Conservation (phyloP, 1,140 invertebrate species). For the Aphidius gifuensis region DNA sequence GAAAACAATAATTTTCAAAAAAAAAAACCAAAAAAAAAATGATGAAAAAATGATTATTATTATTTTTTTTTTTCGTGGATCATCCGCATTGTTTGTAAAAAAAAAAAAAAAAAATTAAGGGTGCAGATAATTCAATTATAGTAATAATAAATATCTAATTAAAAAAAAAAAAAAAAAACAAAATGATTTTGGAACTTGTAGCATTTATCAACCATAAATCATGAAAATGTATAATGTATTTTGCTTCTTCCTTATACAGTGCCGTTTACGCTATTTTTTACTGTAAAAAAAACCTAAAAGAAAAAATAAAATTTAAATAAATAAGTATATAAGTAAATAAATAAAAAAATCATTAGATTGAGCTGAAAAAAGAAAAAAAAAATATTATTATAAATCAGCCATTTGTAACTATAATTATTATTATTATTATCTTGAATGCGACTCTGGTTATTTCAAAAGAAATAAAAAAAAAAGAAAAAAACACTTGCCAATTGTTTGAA, state of each 20-base stretch:
- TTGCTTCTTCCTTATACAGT: slow-evolving; percentile 59
- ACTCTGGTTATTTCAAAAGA: slow-evolving; percentile 24
- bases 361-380: slow-evolving; percentile 24
- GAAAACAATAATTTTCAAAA: slow-evolving; percentile 6
- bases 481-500: neutral
- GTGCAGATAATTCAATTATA: slow-evolving; percentile 11
- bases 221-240: slow-evolving; percentile 55
- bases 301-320: no score
- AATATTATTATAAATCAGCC: slow-evolving; percentile 32
- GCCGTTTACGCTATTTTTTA: slow-evolving; percentile 58
- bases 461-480: neutral
- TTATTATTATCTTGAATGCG: slow-evolving; percentile 18
- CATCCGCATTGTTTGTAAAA: neutral
- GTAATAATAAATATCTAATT: slow-evolving; percentile 2
- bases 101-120: slow-evolving; percentile 6
- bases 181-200: slow-evolving; percentile 19
- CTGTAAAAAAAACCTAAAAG: slow-evolving; percentile 42
- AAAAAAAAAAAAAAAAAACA: slow-evolving; percentile 33
- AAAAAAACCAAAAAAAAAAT: slow-evolving; percentile 1
- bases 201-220: slow-evolving; percentile 54
- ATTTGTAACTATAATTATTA: slow-evolving; percentile 29
- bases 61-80: no score
- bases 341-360: slow-evolving; percentile 21
- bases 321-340: no score
- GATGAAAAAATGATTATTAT: neutral